Base-by-base conservation (phyloP, 2,888 invertebrate species). In the Malthinus flaveolus region DNA sequence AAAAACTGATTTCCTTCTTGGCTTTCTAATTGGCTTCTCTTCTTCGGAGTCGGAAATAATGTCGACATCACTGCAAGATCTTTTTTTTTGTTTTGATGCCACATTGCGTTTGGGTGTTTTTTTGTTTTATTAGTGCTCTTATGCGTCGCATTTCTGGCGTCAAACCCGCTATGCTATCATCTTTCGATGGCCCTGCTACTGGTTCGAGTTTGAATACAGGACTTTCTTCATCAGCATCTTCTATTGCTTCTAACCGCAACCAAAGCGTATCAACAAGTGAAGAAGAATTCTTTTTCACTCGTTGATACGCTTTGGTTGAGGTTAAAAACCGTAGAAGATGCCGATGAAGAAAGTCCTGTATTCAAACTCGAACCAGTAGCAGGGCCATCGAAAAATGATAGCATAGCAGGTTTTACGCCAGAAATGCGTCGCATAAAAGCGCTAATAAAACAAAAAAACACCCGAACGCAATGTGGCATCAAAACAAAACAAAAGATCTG, bases 131-230 rank as follows among this genome's bases (percentile, higher is more conserved):
- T 11, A 66, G 46, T 12, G 58, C 35, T 59, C 58, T 62, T 3
- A 67, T 49, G 15, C 62, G 34, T n/a, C 50, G 39, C 66, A 65
- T 66, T 55, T 66, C 66, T 6, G 59, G 62, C 5, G 56, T 68
- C 48, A 49, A 65, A 4, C 63, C 61, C n/a, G 42, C 47, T 5
- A n/a, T 32, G 7, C 23, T 31, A 11, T 54, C 56, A 12, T 57
- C 13, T n/a, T n/a, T n/a, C n/a, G n/a, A n/a, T n/a, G n/a, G n/a
- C n/a, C n/a, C n/a, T 39, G n/a, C 13, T 5, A 13, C 9, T n/a
- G n/a, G n/a, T n/a, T n/a, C n/a, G n/a, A n/a, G n/a, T n/a, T n/a
- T n/a, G n/a, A n/a, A n/a, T n/a, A n/a, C n/a, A n/a, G n/a, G n/a
- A n/a, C n/a, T n/a, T n/a, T n/a, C n/a, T n/a, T n/a, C n/a, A n/a